These are phyloP conservation scores for Seira musarum DNA, from an alignment of 2,888 invertebrate genomes.

Conservation along the genomic window DNA sequence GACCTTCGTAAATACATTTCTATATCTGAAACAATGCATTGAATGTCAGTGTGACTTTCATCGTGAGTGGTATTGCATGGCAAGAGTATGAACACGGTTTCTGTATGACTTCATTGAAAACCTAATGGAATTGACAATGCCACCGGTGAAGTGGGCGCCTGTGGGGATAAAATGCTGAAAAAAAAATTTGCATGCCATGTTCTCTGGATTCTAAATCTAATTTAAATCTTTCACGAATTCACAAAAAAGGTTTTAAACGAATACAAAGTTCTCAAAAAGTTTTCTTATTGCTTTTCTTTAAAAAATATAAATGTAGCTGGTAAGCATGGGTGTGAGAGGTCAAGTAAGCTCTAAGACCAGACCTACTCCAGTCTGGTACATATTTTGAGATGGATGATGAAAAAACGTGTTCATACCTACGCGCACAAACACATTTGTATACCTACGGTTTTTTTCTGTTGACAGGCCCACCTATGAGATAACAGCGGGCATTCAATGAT, in stretches of 20 bases:
- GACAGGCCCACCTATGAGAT: conserved; percentile 70
- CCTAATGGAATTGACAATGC: conserved; percentile 53
- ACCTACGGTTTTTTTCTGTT: conserved; percentile 55
- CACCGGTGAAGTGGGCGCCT: conserved; percentile 61
- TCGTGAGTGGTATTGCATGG: background rate
- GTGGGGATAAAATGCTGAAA: conserved; percentile 60
- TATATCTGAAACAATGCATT: background rate
- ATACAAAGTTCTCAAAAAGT: background rate
- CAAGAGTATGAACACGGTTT: conserved; percentile 5
- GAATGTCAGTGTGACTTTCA: background rate
- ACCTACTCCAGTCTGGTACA: too few species aligned
- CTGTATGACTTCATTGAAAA: conserved; percentile 54
- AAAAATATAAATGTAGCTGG: background rate
- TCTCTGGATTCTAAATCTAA: conserved; percentile 41
- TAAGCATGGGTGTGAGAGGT: conserved; percentile 64
- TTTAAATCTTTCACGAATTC: conserved; percentile 41
- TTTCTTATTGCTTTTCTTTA: background rate
- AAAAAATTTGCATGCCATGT: conserved; percentile 55
- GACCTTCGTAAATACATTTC: background rate
- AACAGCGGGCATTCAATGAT: conserved; percentile 69
- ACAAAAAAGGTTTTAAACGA: background rate
- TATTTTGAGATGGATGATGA: background rate
- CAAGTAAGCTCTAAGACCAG: conserved; percentile 57
- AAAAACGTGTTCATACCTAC: conserved; percentile 52
- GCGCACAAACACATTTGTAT: background rate